These are phyloP conservation scores for Lacanobia oleracea DNA, from an alignment of 2,888 invertebrate species.

Conservation along the genomic window DNA sequence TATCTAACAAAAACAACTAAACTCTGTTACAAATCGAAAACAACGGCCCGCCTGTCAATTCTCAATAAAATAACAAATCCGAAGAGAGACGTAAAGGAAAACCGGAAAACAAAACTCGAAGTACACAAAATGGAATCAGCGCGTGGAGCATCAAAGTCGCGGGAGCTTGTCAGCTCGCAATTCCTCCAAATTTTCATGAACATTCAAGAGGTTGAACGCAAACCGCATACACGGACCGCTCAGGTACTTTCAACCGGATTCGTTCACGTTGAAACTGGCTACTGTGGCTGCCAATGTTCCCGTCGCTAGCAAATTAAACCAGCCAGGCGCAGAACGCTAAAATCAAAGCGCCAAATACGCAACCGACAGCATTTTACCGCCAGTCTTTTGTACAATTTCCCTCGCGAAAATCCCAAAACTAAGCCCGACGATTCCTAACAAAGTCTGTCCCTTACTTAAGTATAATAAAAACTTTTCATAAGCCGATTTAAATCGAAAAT, in stretches of 20 bases:
- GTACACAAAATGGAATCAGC: conserved; percentile 48
- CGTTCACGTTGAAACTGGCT: conserved; percentile 42
- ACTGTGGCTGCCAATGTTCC: conserved; percentile 38
- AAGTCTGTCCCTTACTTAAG: conserved; percentile 43
- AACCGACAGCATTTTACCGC: conserved; percentile 28
- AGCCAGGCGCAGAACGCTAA: conserved; percentile 35
- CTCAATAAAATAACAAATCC: conserved; percentile 30
- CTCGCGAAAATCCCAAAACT: conserved; percentile 34
- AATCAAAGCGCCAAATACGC: conserved; percentile 47
- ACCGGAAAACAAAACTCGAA: conserved; percentile 39
- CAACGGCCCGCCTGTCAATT: conserved; percentile 11
- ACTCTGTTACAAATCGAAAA: conserved; percentile 24
- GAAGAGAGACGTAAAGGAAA: conserved; percentile 24
- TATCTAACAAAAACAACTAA: not conserved
- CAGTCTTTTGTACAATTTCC: conserved; percentile 35
- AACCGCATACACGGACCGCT: conserved; percentile 39
- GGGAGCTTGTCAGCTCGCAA: conserved; percentile 45
- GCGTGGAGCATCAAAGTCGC: conserved; percentile 35
- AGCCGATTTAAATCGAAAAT: conserved; percentile 73
- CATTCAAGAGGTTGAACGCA: conserved; percentile 52
- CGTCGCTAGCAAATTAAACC: conserved; percentile 55
- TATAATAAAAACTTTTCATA: conserved; percentile 68
- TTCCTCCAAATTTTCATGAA: conserved; percentile 55
- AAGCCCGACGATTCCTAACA: conserved; percentile 38
- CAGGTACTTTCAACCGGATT: conserved; percentile 55